These are phyloP conservation scores for Dichetophora obliterata DNA, from an alignment of 2,888 invertebrate species.

Conservation along the genomic window DNA sequence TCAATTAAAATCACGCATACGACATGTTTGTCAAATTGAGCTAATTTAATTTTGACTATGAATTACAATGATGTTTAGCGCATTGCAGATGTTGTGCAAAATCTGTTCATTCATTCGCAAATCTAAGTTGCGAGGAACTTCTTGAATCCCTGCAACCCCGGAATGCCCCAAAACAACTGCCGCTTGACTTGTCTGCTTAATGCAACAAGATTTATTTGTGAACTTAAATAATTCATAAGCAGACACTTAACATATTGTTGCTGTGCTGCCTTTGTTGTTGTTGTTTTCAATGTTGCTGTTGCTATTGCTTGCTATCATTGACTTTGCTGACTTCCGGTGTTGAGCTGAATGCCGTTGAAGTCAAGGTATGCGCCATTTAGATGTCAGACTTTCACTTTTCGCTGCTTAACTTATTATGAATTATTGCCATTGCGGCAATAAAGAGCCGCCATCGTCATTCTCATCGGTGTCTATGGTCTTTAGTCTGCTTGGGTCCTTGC, in stretches of 20 bases:
- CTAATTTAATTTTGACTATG: slow-evolving; percentile 11
- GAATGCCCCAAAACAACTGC: not conserved
- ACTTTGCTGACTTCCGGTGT: not conserved
- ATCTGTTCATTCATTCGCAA: not conserved
- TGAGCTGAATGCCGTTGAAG: not conserved
- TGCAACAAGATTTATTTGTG: slow-evolving; percentile 35
- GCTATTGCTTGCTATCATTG: not conserved
- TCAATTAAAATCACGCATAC: slow-evolving; percentile 10
- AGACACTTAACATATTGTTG: slow-evolving; percentile 37
- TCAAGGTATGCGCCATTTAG: slow-evolving; percentile 48
- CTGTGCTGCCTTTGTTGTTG: slow-evolving; percentile 23
- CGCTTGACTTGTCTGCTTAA: slow-evolving; percentile 5
- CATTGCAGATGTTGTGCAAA: not conserved
- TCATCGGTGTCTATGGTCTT: not conserved
- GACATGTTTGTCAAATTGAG: slow-evolving; percentile 18
- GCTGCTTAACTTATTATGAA: slow-evolving; percentile 55
- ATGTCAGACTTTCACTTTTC: slow-evolving; percentile 57
- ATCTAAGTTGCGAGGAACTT: not conserved
- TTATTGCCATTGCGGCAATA: slow-evolving; percentile 45
- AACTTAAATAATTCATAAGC: slow-evolving; percentile 33
- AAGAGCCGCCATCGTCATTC: not conserved
- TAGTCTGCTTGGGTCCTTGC: slow-evolving; percentile 13
- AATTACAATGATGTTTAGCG: not conserved
- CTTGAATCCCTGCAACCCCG: not conserved
- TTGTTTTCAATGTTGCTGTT: slow-evolving; percentile 27